These are phyloP conservation scores for Eremophila alpestris DNA, from an alignment of 2,797 vertebrate genomes.

Conservation along the genomic window DNA sequence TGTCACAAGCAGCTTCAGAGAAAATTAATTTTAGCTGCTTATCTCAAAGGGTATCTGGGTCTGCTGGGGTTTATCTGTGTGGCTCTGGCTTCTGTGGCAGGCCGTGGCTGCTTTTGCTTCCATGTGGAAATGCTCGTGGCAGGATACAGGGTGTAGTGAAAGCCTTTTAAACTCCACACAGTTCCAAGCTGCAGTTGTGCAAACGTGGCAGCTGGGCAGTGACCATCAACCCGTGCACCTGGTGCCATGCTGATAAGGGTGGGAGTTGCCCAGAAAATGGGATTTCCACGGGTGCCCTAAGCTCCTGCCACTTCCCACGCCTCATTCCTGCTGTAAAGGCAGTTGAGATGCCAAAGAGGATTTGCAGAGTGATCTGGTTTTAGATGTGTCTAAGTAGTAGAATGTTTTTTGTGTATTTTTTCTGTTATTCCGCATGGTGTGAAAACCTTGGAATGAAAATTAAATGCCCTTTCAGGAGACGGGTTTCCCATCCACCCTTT, in stretches of 20 bases:
- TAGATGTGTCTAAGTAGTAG: neutral
- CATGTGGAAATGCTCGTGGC: neutral
- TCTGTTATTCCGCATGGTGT: accelerated
- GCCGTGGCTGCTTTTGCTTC: neutral
- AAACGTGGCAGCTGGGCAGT: neutral
- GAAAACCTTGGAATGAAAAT: neutral
- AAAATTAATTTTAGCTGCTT: slow-evolving; percentile 19
- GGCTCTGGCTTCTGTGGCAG: neutral
- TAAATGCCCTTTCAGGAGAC: neutral
- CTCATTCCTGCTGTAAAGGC: neutral
- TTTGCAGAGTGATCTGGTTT: neutral
- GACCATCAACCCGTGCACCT: neutral
- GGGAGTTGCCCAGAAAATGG: neutral
- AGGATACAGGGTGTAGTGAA: accelerated
- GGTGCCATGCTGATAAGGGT: neutral
- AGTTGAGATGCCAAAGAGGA: neutral
- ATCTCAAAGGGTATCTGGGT: neutral
- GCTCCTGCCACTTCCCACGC: neutral
- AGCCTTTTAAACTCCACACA: neutral
- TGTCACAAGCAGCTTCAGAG: neutral
- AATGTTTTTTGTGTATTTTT: neutral
- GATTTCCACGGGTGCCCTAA: neutral
- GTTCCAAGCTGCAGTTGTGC: neutral
- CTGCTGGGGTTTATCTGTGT: neutral
- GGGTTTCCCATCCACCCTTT: neutral